Percentiles rank a stretch among this genome's conserved stretches.
Evolutionary conservation across 37 sponge, comb jelly and placozoan species (phyloP).

Genomic region (Beroe forskalii): DNA sequence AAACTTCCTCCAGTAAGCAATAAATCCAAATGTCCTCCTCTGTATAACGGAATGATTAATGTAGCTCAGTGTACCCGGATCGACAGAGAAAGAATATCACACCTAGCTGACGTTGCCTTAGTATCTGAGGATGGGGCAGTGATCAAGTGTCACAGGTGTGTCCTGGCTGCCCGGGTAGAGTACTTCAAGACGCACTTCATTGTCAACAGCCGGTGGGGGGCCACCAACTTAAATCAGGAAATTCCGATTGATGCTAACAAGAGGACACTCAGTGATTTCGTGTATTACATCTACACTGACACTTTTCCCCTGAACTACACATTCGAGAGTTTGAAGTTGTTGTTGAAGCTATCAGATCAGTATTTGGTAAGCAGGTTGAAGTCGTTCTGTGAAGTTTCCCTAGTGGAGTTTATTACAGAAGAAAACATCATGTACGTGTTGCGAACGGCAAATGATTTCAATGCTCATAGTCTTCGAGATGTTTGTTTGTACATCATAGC

Average conservation of each 20-base stretch:
- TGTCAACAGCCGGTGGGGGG: slow-evolving; percentile 39
- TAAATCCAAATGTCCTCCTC: not conserved
- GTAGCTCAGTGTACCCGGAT: not conserved
- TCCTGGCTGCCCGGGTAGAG: slow-evolving; percentile 6
- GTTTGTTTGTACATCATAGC: slow-evolving; percentile 79
- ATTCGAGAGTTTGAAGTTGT: slow-evolving; percentile 27
- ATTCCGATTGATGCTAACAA: slow-evolving; percentile 10
- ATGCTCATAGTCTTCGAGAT: slow-evolving; percentile 71
- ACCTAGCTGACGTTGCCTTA: not conserved
- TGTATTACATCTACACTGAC: slow-evolving; percentile 43
- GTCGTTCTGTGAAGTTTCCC: slow-evolving; percentile 6
- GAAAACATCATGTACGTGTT: slow-evolving; percentile 5
- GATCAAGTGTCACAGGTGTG: not conserved
- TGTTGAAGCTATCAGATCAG: not conserved
- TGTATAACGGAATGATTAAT: not conserved
- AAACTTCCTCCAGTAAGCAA: not conserved
- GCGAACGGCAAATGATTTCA: slow-evolving; percentile 67
- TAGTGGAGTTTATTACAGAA: not conserved
- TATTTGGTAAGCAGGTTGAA: slow-evolving; percentile 12
- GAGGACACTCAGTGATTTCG: slow-evolving; percentile 41
- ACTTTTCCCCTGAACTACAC: not conserved
- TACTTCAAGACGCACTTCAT: slow-evolving; percentile 39
- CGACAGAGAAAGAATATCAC: not conserved
- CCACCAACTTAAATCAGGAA: slow-evolving; percentile 15
- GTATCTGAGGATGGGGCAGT: not conserved